Conservation (phyloP, 2,888 invertebrate species). For the Iselma pallidipennis region DNA sequence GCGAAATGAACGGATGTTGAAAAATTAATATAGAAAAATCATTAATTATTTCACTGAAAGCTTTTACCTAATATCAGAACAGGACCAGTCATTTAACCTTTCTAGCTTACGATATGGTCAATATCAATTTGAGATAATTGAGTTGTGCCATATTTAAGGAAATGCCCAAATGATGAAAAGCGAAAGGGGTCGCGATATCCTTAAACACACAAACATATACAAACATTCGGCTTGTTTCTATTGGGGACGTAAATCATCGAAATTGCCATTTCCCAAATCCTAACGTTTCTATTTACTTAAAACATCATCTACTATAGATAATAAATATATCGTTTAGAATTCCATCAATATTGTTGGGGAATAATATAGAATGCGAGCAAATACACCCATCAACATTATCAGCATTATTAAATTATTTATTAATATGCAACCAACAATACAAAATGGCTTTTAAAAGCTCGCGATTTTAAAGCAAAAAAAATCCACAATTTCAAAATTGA, state of each 20-base stretch:
- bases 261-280: constrained; percentile 36
- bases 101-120: constrained; percentile 40
- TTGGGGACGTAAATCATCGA: constrained; percentile 32
- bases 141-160: constrained; percentile 40
- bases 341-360: constrained; percentile 10
- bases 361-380: not conserved
- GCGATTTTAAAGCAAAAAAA: too few relatives aligned
- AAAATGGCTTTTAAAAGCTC: too few relatives aligned
- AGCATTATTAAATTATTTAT: not conserved
- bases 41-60: constrained; percentile 33
- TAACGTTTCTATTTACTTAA: constrained; percentile 41
- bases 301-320: constrained; percentile 41
- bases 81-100: constrained; percentile 35
- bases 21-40: constrained; percentile 6
- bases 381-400: not conserved
- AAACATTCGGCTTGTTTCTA: constrained; percentile 33
- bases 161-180: constrained; percentile 34
- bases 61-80: constrained; percentile 21
- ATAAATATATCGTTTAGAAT: constrained; percentile 36
- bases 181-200: constrained; percentile 35
- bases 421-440: not conserved
- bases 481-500: too few relatives aligned
- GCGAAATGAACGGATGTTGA: not conserved
- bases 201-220: constrained; percentile 33
- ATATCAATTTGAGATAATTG: constrained; percentile 46